phyloP scores from a whole-genome alignment of 2,113 vertebrate species.

The Brienomyrus brachyistius region DNA sequence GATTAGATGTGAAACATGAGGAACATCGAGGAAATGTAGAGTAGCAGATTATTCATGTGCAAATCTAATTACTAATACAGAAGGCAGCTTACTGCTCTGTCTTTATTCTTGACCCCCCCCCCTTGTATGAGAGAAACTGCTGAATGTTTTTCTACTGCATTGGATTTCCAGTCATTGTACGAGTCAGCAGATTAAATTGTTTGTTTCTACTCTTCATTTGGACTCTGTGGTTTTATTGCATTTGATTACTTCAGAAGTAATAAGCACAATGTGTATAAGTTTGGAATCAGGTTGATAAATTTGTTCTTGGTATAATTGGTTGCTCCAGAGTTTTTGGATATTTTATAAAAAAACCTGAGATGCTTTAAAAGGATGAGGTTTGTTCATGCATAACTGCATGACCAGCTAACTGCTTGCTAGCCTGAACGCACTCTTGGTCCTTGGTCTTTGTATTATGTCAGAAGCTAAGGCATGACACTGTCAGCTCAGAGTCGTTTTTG shows the following conservation, averaged over 20 bases:
- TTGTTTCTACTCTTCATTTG: background rate
- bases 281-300: background rate
- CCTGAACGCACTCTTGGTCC: background rate
- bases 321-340: background rate
- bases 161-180: background rate
- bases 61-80: background rate
- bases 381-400: background rate
- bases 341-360: background rate
- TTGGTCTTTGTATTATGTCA: background rate
- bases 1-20: background rate
- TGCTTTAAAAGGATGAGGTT: background rate
- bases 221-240: background rate
- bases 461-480: background rate
- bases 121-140: background rate
- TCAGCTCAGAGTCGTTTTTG: background rate
- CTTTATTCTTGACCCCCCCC: background rate
- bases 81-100: background rate
- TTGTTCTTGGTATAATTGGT: background rate
- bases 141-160: background rate
- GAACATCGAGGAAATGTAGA: background rate
- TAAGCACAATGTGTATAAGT: background rate
- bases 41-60: background rate
- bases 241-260: background rate
- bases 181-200: background rate
- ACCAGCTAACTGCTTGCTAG: background rate